These are phyloP conservation scores for Odontophorus gujanensis DNA, from an alignment of 2,113 vertebrate genomes.

Conservation along the genomic window DNA sequence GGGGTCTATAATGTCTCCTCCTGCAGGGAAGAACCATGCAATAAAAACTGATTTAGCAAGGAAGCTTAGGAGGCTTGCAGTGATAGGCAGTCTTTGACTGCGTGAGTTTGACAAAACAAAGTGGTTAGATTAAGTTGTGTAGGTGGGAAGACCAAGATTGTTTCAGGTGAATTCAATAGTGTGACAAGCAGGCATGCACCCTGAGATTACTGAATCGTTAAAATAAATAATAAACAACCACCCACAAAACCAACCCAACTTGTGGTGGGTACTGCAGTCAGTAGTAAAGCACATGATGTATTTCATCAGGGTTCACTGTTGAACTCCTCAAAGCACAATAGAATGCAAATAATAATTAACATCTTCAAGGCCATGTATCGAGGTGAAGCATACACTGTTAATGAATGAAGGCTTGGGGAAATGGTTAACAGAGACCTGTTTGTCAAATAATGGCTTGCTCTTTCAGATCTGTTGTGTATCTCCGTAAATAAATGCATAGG, in stretches of 20 bases:
- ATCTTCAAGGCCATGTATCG: constrained; percentile 11
- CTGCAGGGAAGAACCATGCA: neutral
- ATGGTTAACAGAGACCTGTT: neutral
- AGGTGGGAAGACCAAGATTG: neutral
- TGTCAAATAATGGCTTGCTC: neutral
- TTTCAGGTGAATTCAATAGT: neutral
- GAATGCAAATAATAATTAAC: constrained; percentile 15
- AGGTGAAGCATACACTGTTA: neutral
- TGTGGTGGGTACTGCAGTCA: neutral
- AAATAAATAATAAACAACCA: neutral
- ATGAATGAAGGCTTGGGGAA: constrained; percentile 14
- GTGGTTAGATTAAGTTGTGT: neutral
- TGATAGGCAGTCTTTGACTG: neutral
- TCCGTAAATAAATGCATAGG: neutral
- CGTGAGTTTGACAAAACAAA: neutral
- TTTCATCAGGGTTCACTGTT: neutral
- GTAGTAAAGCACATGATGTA: neutral
- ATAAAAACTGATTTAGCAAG: neutral
- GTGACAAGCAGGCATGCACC: neutral
- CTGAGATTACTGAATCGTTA: neutral
- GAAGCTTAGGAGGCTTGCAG: neutral
- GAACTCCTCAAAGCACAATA: neutral
- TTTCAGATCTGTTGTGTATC: neutral
- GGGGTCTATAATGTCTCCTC: neutral
- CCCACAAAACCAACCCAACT: neutral